phyloP scores from a whole-genome alignment of 2,113 vertebrate species.

The Stegostoma tigrinum region DNA sequence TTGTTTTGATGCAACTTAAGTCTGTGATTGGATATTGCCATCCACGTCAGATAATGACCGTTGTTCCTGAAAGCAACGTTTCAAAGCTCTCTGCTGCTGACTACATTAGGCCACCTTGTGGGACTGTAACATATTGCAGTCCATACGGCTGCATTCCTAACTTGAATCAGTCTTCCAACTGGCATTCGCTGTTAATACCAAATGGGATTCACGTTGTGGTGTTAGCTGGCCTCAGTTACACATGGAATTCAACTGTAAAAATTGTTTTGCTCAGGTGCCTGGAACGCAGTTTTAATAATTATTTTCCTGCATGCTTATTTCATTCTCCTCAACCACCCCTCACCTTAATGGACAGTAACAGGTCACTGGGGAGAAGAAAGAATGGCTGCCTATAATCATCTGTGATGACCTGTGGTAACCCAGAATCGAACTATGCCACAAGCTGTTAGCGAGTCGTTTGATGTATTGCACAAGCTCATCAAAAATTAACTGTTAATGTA shows the following conservation, averaged over 20 bases:
- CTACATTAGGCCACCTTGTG: neutral
- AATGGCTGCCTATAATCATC: neutral
- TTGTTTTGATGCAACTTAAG: neutral
- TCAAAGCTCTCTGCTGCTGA: neutral
- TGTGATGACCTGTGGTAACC: neutral
- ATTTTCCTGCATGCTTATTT: neutral
- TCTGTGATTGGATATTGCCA: neutral
- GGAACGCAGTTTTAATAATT: neutral
- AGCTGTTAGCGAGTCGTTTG: neutral
- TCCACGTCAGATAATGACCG: neutral
- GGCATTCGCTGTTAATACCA: neutral
- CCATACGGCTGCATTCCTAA: no score
- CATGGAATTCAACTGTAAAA: neutral
- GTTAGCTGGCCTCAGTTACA: neutral
- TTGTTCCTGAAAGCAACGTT: neutral
- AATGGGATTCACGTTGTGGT: neutral
- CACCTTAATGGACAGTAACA: neutral
- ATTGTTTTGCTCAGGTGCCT: neutral
- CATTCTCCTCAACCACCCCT: neutral
- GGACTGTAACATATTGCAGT: no score
- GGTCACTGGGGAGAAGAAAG: neutral
- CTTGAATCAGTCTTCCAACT: neutral
- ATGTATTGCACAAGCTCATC: neutral
- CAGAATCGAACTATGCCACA: neutral
- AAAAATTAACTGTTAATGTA: neutral